Evolutionary conservation across 2,113 vertebrate genomes (phyloP).

Genomic region (Cyphomyrus discorhynchus): DNA sequence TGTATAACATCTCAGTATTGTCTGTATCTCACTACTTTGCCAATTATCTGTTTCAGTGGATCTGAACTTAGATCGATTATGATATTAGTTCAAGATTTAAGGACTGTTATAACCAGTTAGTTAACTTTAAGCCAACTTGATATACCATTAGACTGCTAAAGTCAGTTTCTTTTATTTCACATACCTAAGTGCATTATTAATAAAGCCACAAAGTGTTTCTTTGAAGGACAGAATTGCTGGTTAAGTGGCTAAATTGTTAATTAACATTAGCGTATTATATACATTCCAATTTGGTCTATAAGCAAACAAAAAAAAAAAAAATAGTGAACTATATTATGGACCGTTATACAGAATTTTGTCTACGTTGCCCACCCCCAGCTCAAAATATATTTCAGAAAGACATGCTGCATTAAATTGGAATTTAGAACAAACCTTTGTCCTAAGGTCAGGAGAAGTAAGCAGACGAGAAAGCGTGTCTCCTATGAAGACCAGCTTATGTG

Average conservation of each 20-base stretch:
- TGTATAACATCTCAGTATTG: not conserved
- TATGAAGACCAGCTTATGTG: constrained; percentile 83
- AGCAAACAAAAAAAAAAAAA: not conserved
- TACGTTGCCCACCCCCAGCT: not conserved
- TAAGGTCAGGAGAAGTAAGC: constrained; percentile 67
- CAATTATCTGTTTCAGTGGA: not conserved
- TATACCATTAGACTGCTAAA: not conserved
- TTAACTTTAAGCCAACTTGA: not conserved
- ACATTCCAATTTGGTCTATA: not conserved
- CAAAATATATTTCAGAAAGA: not conserved
- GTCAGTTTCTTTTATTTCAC: not conserved
- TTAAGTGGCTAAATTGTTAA: not conserved
- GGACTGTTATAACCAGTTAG: not conserved
- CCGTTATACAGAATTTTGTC: not conserved
- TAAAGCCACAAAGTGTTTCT: not conserved
- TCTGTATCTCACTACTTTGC: not conserved
- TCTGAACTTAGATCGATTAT: too few relatives aligned
- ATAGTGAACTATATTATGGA: not conserved
- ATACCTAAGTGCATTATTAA: not conserved
- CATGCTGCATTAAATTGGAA: not conserved
- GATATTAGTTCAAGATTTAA: too few relatives aligned
- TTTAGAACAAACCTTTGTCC: constrained; percentile 55
- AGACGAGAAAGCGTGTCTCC: constrained; percentile 80
- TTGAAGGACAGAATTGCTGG: not conserved
- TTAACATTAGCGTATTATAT: not conserved